These are phyloP conservation scores for Hydractinia symbiolongicarpus DNA, from an alignment of 30 jellyfish, hydroid and myxozoan genomes.

Conservation along the genomic window DNA sequence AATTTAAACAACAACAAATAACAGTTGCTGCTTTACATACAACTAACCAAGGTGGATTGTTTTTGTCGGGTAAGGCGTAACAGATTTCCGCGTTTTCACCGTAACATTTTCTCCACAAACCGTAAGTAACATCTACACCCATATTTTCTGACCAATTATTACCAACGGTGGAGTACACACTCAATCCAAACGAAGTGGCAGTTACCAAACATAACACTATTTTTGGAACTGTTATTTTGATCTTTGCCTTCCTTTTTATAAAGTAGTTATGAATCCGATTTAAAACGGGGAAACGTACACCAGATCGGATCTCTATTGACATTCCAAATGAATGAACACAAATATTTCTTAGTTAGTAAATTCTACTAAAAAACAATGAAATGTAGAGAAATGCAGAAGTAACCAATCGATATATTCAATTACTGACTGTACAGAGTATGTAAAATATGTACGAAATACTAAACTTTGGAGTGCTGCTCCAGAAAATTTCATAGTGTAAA, in stretches of 20 bases:
- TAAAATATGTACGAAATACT: too few species aligned
- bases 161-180: background rate
- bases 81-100: background rate
- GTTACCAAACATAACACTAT: background rate
- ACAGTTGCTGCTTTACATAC: background rate
- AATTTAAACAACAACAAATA: background rate
- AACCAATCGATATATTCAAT: too few species aligned
- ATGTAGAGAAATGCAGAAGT: too few species aligned
- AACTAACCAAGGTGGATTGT: background rate
- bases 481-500: too few species aligned
- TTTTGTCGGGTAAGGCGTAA: background rate
- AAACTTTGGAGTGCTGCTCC: too few species aligned
- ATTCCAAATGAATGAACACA: background rate
- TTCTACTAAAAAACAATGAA: too few species aligned
- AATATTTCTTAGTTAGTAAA: too few species aligned
- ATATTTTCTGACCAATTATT: background rate
- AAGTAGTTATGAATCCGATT: background rate
- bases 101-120: slow-evolving; percentile 3
- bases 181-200: background rate
- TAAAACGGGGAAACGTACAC: background rate
- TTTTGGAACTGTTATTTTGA: background rate
- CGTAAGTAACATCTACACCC: background rate
- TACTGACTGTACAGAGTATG: too few species aligned
- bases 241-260: background rate
- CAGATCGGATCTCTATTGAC: slow-evolving; percentile 12